Evolutionary conservation across 1,140 invertebrate species (phyloP).

Genomic region (Episyrphus balteatus): DNA sequence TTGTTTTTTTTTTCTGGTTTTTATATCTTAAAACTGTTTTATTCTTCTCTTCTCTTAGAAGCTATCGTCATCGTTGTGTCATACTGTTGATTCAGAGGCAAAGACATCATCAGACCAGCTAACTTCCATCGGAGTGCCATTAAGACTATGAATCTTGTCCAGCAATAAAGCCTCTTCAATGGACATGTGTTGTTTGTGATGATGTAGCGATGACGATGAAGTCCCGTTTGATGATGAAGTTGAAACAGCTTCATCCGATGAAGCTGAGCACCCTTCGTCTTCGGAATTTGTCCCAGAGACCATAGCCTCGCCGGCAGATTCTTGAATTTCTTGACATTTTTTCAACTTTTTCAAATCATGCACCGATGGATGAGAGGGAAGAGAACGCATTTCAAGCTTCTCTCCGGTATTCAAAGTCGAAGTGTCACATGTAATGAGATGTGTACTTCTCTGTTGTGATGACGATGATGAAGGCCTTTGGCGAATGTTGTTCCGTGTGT

Average conservation of each 20-base stretch:
- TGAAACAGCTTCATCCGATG: constrained; percentile 28
- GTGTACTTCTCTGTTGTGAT: neutral
- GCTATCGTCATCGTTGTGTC: constrained; percentile 7
- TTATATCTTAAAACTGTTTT: neutral
- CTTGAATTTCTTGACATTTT: constrained; percentile 44
- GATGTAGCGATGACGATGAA: constrained; percentile 16
- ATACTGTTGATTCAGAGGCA: constrained; percentile 12
- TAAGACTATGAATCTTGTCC: constrained; percentile 21
- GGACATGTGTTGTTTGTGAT: constrained; percentile 20
- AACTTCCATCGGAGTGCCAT: constrained; percentile 38
- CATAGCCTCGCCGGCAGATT: constrained; percentile 54
- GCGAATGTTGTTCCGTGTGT: constrained; percentile 9
- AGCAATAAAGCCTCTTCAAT: constrained; percentile 29
- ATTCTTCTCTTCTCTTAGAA: neutral
- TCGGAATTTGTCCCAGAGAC: constrained; percentile 44
- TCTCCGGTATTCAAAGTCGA: constrained; percentile 12
- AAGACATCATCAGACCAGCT: constrained; percentile 39
- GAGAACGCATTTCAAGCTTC: constrained; percentile 8
- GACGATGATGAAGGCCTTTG: neutral
- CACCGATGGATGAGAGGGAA: constrained; percentile 13
- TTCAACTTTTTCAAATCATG: constrained; percentile 21
- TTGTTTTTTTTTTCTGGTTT: neutral
- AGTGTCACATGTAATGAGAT: constrained; percentile 22
- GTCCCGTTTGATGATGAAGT: constrained; percentile 21
- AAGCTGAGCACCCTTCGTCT: constrained; percentile 41